Base-by-base conservation (phyloP, 64 coral and sea anemone species). In the Catalaphyllia jardinei region DNA sequence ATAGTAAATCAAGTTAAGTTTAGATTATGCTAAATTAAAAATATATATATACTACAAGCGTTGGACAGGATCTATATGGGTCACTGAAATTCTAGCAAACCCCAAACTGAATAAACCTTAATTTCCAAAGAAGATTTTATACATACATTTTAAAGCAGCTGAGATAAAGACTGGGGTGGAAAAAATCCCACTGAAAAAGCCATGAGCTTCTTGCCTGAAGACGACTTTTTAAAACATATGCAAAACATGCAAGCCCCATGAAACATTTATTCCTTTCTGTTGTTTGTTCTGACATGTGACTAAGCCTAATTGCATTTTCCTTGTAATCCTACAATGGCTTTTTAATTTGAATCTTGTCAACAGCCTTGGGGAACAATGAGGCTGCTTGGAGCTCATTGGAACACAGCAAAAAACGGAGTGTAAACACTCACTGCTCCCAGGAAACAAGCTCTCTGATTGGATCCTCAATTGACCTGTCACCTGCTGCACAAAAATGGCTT, bases 261-360 rank as follows among this genome's bases (percentile, higher is more conserved):
- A 92, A 92, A 92, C 90, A 92, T 92, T 92, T 84, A 92, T 92
- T 85, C 83, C 57, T 62, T 75, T 84, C 75, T 87, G 76, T 92
- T 79, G 90, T 92, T 92, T 86, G 90, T 63, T 78, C 81, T 87
- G 90, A 69, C 90, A 92, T 92, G 77, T 92, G 90, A 92, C 90
- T 92, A 24, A 74, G 71, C 65, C 85, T 87, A 92, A 92, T 92
- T 92, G 85, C 82, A 86, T 87, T 87, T 30, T 87, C 54, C 82
- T 92, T 84, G 83, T 92, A 92, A 59, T 74, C 85, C 76, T 79
- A 79, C 82, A 92, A 92, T 78, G 20, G 72, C 35, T 64, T 92
- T 92, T 92, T 79, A 74, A 92, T 92, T 92, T 87, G 75, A 59
- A 76, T 57, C 90, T 92, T 92, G 90, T 92, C 90, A 92, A 92